Conservation (phyloP, 92 coral and sea anemone species). For the Phenganax stokvisi region DNA sequence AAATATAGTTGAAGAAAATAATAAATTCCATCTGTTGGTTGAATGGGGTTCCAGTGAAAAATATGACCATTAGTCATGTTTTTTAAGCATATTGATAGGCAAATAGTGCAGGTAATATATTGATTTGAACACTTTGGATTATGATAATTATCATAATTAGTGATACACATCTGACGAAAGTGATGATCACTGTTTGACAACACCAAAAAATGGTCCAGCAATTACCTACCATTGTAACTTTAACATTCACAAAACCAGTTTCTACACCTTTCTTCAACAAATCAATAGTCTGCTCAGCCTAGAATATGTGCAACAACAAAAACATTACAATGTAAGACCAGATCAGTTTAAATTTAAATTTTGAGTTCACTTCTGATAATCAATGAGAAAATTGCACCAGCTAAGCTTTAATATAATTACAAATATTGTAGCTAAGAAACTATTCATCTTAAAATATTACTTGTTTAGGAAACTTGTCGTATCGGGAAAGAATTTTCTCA, state of each 20-base stretch:
- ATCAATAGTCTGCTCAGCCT: constrained; percentile 63
- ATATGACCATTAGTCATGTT: too few species aligned
- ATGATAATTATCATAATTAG: background rate
- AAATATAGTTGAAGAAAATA: too few species aligned
- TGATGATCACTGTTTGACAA: background rate
- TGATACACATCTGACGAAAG: too few species aligned
- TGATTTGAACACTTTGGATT: background rate
- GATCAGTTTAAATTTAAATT: too few species aligned
- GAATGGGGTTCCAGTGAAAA: too few species aligned
- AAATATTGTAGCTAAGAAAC: background rate
- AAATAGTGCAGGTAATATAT: too few species aligned
- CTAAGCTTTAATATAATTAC: background rate
- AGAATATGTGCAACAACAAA: background rate
- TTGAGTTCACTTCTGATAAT: too few species aligned
- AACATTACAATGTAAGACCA: too few species aligned
- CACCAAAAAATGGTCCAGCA: background rate
- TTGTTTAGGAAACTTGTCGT: constrained; percentile 70
- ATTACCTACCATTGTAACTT: constrained; percentile 65
- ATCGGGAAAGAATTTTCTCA: constrained; percentile 67
- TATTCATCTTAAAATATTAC: constrained; percentile 15
- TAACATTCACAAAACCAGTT: constrained; percentile 66
- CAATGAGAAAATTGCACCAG: background rate
- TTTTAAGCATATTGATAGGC: too few species aligned
- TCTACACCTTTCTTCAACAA: constrained; percentile 67
- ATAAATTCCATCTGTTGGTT: too few species aligned